Evolutionary conservation across 2,888 invertebrate species (phyloP).

Genomic region (Ctenicera cuprea): DNA sequence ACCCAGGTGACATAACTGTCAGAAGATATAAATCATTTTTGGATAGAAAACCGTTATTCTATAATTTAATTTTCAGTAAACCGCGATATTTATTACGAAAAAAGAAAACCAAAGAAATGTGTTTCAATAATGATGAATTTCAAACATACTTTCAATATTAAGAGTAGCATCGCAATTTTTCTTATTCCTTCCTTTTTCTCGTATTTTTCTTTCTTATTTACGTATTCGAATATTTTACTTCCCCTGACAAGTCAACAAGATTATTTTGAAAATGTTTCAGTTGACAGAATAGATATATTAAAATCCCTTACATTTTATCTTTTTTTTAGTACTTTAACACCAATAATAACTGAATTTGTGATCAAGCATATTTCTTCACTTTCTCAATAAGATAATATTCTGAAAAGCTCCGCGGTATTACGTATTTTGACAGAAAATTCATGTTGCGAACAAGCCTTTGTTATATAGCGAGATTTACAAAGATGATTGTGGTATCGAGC

Average conservation of each 20-base stretch:
- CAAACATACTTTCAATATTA: not conserved
- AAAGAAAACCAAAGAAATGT: not conserved
- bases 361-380: too few species aligned
- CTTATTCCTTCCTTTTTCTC: too few species aligned
- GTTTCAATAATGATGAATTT: not conserved
- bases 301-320: too few species aligned
- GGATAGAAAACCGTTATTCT: not conserved
- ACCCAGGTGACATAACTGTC: slow-evolving; percentile 26
- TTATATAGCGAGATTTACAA: slow-evolving; percentile 17
- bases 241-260: too few species aligned
- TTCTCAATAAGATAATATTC: too few species aligned
- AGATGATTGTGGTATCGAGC: slow-evolving; percentile 18
- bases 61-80: slow-evolving; percentile 10
- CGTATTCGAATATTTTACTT: too few species aligned
- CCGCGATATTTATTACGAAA: not conserved
- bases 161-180: too few species aligned
- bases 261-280: too few species aligned
- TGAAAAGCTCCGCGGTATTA: not conserved
- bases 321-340: too few species aligned
- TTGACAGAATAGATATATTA: too few species aligned
- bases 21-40: slow-evolving; percentile 20
- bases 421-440: slow-evolving; percentile 3
- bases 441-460: slow-evolving; percentile 9
- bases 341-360: too few species aligned
- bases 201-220: too few species aligned